Percentiles rank a stretch among this genome's conserved stretches.
Evolutionary conservation across 2,888 invertebrate genomes (phyloP).

Genomic region (Junonia oenone): DNA sequence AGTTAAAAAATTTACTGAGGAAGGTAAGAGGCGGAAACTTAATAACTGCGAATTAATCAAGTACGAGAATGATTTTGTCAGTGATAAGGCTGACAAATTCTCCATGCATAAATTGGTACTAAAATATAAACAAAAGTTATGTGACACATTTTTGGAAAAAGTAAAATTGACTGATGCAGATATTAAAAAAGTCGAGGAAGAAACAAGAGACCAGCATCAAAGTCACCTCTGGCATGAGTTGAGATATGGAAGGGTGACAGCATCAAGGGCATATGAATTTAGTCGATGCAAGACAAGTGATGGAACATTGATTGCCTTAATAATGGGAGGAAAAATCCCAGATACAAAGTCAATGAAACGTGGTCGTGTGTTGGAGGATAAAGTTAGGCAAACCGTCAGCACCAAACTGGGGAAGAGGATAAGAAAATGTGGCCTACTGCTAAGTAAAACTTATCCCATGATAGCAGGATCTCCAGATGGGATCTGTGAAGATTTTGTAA

Average conservation of each 20-base stretch:
- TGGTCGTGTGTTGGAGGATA: background rate
- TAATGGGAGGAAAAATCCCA: no score
- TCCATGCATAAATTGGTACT: slow-evolving; percentile 28
- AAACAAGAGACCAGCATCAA: slow-evolving; percentile 25
- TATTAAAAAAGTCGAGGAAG: slow-evolving; percentile 15
- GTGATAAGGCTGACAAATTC: slow-evolving; percentile 9
- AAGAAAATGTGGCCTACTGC: background rate
- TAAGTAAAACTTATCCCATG: background rate
- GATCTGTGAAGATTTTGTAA: background rate
- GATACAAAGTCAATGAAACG: no score
- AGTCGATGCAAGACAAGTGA: slow-evolving; percentile 36
- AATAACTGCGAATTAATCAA: slow-evolving; percentile 32
- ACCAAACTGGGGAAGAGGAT: background rate
- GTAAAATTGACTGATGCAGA: background rate
- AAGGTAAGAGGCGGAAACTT: slow-evolving; percentile 31
- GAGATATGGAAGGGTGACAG: slow-evolving; percentile 40
- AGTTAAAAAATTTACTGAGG: slow-evolving; percentile 28
- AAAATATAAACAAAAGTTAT: slow-evolving; percentile 27
- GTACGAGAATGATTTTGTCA: slow-evolving; percentile 31
- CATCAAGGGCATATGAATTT: slow-evolving; percentile 38
- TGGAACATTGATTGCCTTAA: no score
- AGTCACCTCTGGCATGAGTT: slow-evolving; percentile 37
- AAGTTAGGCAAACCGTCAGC: background rate
- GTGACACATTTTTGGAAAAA: slow-evolving; percentile 24
- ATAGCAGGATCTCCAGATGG: background rate